Evolutionary conservation across 2,888 invertebrate genomes (phyloP), one percentile per base, ranked within the genome.

Genomic region (Glyphotaelius pellucidus): DNA sequence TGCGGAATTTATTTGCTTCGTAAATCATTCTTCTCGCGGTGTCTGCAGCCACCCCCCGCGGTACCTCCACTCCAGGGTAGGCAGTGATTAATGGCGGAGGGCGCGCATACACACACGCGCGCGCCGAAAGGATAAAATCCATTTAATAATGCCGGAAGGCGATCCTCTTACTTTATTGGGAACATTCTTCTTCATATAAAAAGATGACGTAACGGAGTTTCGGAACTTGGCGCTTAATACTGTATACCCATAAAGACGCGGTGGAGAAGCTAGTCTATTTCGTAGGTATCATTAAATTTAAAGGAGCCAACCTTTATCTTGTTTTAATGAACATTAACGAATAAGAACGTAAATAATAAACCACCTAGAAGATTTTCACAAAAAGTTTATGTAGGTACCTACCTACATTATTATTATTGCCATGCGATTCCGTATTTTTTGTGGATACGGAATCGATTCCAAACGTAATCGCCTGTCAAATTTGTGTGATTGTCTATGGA

Each of bases 1-100:
- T 90, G 90, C 91, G 89, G 91, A 92, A 90, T 91, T 92, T 92
- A 92, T 92, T 91, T 87, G 91, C 87, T 92, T 81, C 91, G 92
- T 92, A 92, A 92, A 92, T 92, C 92, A 92, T 92, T 91, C 89
- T 87, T 79, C 88, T 88, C 88, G 32, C 88, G 87, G 87, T 38
- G 86, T 88, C 88, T 38, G 88, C 88, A 86, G 67, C 79, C 88
- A n/a, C 79, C 67, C 67, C 85, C 85, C 85, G 42, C 85, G 12
- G 35, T 38, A n/a, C 85, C 42, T 31, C 84, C n/a, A 31, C 42
- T 31, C 84, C n/a, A 19, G 89, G 38, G 84, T 25, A 42, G 81
- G 80, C 84, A 35, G 86, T 90, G 90, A 86, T 90, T 90, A 90
- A 90, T 80, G 90, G 86, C 42, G 86, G 79, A 52, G 88, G n/a